Percentiles rank a stretch among this genome's conserved stretches.
Conservation (phyloP, 2,113 vertebrate species). For the Siphamia tubifer region DNA sequence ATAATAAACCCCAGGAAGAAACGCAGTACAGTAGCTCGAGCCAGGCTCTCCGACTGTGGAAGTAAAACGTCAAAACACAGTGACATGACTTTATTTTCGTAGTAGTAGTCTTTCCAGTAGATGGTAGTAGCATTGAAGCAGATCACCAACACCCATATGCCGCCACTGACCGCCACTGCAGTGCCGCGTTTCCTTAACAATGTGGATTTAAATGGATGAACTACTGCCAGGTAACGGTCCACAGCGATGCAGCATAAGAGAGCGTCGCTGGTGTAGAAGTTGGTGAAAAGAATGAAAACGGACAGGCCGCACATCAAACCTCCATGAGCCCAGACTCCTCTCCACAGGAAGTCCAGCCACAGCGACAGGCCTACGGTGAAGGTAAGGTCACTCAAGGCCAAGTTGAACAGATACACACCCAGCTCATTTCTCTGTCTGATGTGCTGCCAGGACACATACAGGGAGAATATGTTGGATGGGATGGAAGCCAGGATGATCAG, state of each 20-base stretch:
- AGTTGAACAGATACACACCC: constrained; percentile 86
- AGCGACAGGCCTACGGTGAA: constrained; percentile 81
- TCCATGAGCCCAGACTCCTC: constrained; percentile 79
- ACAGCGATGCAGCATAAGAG: constrained; percentile 89
- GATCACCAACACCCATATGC: constrained; percentile 81
- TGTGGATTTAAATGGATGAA: constrained; percentile 82
- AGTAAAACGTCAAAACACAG: constrained; percentile 85
- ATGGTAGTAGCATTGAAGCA: constrained; percentile 79
- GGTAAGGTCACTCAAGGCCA: constrained; percentile 86
- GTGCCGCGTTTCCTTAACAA: constrained; percentile 79
- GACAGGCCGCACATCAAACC: constrained; percentile 60
- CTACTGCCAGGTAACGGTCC: constrained; percentile 87
- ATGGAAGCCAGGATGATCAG: constrained; percentile 79
- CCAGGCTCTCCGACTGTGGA: constrained; percentile 73
- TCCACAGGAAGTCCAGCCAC: constrained; percentile 84
- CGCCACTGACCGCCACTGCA: constrained; percentile 68
- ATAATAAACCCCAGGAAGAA: constrained; percentile 79
- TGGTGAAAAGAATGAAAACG: constrained; percentile 80
- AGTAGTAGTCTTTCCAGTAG: constrained; percentile 63
- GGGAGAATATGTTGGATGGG: constrained; percentile 82
- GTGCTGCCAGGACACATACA: constrained; percentile 84
- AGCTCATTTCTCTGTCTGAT: constrained; percentile 85
- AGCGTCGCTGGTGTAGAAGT: constrained; percentile 86
- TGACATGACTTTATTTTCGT: not conserved
- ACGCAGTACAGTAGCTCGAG: constrained; percentile 68